A percentile compares a stretch with the other conserved stretches of the same genome.
Conservation (phyloP, 2,113 vertebrate genomes). For the Symphodus melops region DNA sequence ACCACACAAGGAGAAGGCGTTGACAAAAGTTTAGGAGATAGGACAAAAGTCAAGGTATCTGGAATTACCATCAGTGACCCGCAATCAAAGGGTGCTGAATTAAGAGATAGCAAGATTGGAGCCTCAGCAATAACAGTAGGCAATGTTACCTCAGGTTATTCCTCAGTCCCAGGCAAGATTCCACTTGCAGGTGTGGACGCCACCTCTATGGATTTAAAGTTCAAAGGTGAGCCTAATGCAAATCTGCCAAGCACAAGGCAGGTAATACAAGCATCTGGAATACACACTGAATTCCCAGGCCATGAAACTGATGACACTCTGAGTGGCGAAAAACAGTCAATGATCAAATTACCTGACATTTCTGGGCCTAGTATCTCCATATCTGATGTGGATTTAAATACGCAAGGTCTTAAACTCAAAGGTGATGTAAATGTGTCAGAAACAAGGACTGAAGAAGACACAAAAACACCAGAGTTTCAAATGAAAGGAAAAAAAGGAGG, state of each 20-base stretch:
- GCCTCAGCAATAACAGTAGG: constrained; percentile 39
- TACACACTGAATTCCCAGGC: constrained; percentile 17
- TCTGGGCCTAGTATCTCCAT: constrained; percentile 10
- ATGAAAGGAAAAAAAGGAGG: constrained; percentile 46
- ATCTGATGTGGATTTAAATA: constrained; percentile 77
- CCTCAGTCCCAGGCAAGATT: constrained; percentile 53
- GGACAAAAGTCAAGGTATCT: constrained; percentile 50
- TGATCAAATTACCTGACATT: constrained; percentile 8
- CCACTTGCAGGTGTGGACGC: constrained; percentile 72
- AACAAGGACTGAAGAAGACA: background rate
- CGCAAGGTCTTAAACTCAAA: constrained; percentile 73
- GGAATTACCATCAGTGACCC: constrained; percentile 51
- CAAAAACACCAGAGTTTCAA: constrained; percentile 29
- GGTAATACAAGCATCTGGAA: constrained; percentile 30
- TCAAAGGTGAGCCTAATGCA: constrained; percentile 42
- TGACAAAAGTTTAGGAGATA: constrained; percentile 40
- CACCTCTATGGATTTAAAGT: constrained; percentile 64
- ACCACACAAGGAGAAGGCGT: constrained; percentile 43
- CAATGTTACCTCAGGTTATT: constrained; percentile 44
- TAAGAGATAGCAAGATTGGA: constrained; percentile 39
- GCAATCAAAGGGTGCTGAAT: constrained; percentile 28
- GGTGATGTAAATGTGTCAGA: constrained; percentile 20
- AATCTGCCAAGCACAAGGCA: constrained; percentile 40
- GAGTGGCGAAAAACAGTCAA: constrained; percentile 26
- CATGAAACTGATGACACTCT: constrained; percentile 46